Percentiles rank a stretch among this genome's conserved stretches.
These are phyloP conservation scores for Tubulanus polymorphus DNA, from an alignment of 2,888 invertebrate species.

Conservation along the genomic window DNA sequence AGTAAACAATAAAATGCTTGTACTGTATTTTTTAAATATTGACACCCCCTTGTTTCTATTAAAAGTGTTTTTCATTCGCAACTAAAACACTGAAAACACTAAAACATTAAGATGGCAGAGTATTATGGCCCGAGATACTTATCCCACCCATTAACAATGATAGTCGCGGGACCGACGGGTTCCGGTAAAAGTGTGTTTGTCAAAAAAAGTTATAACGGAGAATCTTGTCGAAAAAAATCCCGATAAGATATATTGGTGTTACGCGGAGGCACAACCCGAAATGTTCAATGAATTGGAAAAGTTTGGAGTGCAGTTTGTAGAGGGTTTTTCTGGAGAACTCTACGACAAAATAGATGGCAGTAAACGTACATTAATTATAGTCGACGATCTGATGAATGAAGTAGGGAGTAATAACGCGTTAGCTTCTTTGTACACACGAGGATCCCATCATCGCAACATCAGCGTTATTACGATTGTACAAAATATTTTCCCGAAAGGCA, in stretches of 20 bases:
- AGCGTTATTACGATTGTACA: conserved; percentile 4
- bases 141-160: neutral
- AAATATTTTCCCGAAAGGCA: conserved; percentile 1
- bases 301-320: conserved; percentile 1
- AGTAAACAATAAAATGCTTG: too few relatives aligned
- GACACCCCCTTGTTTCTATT: too few relatives aligned
- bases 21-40: too few relatives aligned
- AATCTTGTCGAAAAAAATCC: too few relatives aligned
- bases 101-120: too few relatives aligned
- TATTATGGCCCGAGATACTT: too few relatives aligned
- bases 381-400: conserved; percentile 5
- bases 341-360: neutral
- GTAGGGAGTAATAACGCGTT: conserved; percentile 1
- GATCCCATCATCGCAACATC: neutral
- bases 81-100: too few relatives aligned
- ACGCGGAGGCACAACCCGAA: conserved; percentile 7
- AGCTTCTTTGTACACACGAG: conserved; percentile 7
- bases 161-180: conserved; percentile 9
- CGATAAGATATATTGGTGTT: conserved; percentile 5
- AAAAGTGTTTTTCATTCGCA: too few relatives aligned
- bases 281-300: neutral
- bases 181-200: conserved; percentile 14
- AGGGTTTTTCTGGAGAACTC: conserved; percentile 1
- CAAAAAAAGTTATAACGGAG: too few relatives aligned
- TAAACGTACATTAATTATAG: neutral